phyloP scores from a whole-genome alignment of 2,797 vertebrate genomes.

The Holocentrus rufus region DNA sequence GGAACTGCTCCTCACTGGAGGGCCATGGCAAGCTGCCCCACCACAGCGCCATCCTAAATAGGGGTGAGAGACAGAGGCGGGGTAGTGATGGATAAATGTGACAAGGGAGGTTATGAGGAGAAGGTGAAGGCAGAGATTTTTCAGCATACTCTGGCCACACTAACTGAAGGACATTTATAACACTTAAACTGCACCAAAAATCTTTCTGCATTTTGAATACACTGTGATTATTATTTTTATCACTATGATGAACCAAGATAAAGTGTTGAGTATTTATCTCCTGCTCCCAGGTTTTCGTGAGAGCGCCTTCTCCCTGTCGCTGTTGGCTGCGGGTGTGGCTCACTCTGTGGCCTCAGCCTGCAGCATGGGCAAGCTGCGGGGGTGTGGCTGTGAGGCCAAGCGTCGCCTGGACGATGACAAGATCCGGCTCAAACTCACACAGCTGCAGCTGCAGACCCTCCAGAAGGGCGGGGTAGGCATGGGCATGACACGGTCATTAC shows the following conservation, averaged over 20 bases:
- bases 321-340: constrained; percentile 92
- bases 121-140: neutral
- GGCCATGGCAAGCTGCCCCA: constrained; percentile 86
- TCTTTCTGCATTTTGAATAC: neutral
- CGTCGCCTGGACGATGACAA: constrained; percentile 87
- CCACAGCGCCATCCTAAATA: constrained; percentile 89
- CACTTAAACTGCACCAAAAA: neutral
- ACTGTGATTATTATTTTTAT: constrained; percentile 9
- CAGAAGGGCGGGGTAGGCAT: constrained; percentile 83
- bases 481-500: constrained; percentile 69
- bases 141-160: neutral
- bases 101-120: constrained; percentile 5
- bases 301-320: constrained; percentile 91
- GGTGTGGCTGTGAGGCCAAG: constrained; percentile 90
- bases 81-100: constrained; percentile 29
- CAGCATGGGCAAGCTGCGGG: constrained; percentile 91
- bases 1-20: constrained; percentile 93
- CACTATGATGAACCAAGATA: neutral
- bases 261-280: constrained; percentile 26
- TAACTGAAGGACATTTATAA: constrained; percentile 3
- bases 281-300: constrained; percentile 87
- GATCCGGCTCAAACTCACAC: constrained; percentile 89
- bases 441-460: constrained; percentile 90
- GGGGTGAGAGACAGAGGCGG: constrained; percentile 80
- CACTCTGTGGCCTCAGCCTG: constrained; percentile 93